Evolutionary conservation across 2,888 invertebrate genomes (phyloP).

Genomic region (Cryptocheilus praepositus): DNA sequence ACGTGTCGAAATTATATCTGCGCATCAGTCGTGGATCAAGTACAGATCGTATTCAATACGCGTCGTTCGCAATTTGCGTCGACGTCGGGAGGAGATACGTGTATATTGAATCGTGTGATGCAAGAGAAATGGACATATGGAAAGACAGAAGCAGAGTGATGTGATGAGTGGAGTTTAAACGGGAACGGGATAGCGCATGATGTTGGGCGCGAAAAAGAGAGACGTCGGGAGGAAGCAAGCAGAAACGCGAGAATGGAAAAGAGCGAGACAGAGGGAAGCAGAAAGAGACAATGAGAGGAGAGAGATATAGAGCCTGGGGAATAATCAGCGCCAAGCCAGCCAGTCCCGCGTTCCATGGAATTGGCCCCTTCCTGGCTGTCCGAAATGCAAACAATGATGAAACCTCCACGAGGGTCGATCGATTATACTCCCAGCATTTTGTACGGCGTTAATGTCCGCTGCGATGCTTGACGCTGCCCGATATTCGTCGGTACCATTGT

Average conservation of each 20-base stretch:
- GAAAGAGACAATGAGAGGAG: slow-evolving; percentile 16
- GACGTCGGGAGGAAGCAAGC: not conserved
- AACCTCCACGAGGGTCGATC: slow-evolving; percentile 57
- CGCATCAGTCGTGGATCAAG: slow-evolving; percentile 37
- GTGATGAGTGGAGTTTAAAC: not conserved
- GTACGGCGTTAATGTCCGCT: slow-evolving; percentile 46
- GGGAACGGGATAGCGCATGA: not conserved
- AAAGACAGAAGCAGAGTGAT: slow-evolving; percentile 17
- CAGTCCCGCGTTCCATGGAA: slow-evolving; percentile 48
- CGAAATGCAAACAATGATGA: slow-evolving; percentile 64
- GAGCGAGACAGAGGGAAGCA: slow-evolving; percentile 20
- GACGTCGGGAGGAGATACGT: slow-evolving; percentile 14
- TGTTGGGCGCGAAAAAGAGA: not conserved
- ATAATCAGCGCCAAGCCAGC: slow-evolving; percentile 58
- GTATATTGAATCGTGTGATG: slow-evolving; percentile 4
- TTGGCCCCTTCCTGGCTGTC: slow-evolving; percentile 51
- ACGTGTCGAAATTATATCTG: slow-evolving; percentile 45
- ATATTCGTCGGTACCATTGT: slow-evolving; percentile 44
- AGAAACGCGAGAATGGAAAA: not conserved
- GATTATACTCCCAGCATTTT: slow-evolving; percentile 56
- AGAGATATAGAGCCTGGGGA: slow-evolving; percentile 48
- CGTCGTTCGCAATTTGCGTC: slow-evolving; percentile 39
- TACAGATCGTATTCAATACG: slow-evolving; percentile 39
- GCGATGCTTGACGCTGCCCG: slow-evolving; percentile 45
- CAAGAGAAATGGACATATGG: not conserved